These are phyloP conservation scores for Conomelus anceps DNA, from an alignment of 2,888 invertebrate species.

Conservation along the genomic window DNA sequence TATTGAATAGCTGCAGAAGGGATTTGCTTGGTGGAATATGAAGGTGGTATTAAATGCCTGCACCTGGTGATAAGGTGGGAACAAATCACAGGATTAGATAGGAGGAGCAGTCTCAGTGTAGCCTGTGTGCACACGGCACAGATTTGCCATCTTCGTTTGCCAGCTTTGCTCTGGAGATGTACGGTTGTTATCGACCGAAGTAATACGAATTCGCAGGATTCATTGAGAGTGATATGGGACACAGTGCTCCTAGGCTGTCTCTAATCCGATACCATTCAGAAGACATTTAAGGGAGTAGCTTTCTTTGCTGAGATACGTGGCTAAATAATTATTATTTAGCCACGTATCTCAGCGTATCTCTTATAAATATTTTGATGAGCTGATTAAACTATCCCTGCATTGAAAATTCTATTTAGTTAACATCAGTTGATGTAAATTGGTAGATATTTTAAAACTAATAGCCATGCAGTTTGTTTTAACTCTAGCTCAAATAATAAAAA, in stretches of 20 bases:
- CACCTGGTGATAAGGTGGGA: conserved; percentile 1
- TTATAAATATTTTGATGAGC: too few relatives aligned
- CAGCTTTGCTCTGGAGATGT: not conserved
- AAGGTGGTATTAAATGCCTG: not conserved
- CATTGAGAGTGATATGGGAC: not conserved
- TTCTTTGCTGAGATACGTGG: not conserved
- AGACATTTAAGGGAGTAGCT: not conserved
- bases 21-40: not conserved
- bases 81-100: conserved; percentile 5
- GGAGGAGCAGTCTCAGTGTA: not conserved
- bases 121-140: not conserved
- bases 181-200: not conserved
- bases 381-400: too few relatives aligned
- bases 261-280: not conserved
- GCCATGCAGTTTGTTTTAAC: too few relatives aligned
- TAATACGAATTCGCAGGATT: not conserved
- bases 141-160: not conserved
- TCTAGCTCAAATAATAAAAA: too few relatives aligned
- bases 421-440: too few relatives aligned
- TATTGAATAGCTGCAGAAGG: not conserved
- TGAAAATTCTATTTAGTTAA: too few relatives aligned
- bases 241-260: not conserved
- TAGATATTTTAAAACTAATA: too few relatives aligned
- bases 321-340: too few relatives aligned
- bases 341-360: too few relatives aligned